These are phyloP conservation scores for Sepiola atlantica DNA, from an alignment of 2,888 invertebrate genomes.

Conservation along the genomic window DNA sequence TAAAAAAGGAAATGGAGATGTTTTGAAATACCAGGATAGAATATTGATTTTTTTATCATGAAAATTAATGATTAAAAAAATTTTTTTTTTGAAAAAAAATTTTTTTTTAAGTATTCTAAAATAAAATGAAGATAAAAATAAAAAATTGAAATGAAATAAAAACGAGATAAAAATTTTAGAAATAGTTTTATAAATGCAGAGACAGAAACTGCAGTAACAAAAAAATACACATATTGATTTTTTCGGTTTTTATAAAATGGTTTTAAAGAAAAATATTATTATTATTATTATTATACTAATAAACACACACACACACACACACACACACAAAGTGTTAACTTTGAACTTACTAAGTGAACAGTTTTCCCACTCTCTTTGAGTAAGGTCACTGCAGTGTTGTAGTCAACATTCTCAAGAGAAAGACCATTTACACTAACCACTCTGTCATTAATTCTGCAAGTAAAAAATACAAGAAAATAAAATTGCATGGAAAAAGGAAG, in stretches of 20 bases:
- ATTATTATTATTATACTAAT: too few relatives aligned
- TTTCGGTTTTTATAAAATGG: background rate
- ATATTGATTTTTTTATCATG: background rate
- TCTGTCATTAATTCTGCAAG: slow-evolving; percentile 89
- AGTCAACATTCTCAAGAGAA: slow-evolving; percentile 96
- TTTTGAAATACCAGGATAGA: too few relatives aligned
- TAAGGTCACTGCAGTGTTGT: slow-evolving; percentile 77
- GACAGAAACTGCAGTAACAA: too few relatives aligned
- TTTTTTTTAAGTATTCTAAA: too few relatives aligned
- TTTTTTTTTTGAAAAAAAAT: too few relatives aligned
- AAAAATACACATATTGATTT: too few relatives aligned
- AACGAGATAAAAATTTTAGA: too few relatives aligned
- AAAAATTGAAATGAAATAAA: too few relatives aligned
- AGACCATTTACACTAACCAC: slow-evolving; percentile 97
- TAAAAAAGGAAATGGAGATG: too few relatives aligned
- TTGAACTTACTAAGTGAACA: slow-evolving; percentile 69
- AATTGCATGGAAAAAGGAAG: too few relatives aligned
- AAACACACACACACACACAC: background rate
- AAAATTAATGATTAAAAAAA: background rate
- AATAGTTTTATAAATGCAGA: too few relatives aligned
- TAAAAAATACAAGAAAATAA: slow-evolving; percentile 22
- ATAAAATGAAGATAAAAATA: background rate
- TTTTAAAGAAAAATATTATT: background rate
- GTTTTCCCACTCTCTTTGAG: slow-evolving; percentile 75
- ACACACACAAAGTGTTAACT: background rate